Percentiles rank a stretch among this genome's conserved stretches.
Evolutionary conservation across 2,888 invertebrate genomes (phyloP).

Genomic region (Ferdinandea cuprea): DNA sequence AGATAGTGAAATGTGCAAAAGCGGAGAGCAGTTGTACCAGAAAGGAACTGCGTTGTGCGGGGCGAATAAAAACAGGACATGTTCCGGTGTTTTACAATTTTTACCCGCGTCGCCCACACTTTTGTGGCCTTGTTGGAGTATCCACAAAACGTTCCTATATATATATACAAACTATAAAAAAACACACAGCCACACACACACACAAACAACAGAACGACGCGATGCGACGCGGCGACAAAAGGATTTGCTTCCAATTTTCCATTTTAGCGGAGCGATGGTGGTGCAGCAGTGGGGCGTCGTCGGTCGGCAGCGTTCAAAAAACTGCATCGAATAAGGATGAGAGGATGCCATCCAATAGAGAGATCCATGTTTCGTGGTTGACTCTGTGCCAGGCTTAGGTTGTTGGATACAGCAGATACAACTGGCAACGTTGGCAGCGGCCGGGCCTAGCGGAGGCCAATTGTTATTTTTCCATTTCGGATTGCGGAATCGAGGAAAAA

Average conservation of each 20-base stretch:
- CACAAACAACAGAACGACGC: conserved; percentile 6
- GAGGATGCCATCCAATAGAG: conserved; percentile 63
- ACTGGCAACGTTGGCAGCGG: conserved; percentile 54
- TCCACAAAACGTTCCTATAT: conserved; percentile 10
- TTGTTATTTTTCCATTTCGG: conserved; percentile 75
- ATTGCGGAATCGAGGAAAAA: conserved; percentile 74
- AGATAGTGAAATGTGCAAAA: not conserved
- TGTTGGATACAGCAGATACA: conserved; percentile 59
- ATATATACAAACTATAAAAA: not conserved
- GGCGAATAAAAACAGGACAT: conserved; percentile 65
- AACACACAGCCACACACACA: conserved; percentile 8
- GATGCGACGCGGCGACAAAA: conserved; percentile 54
- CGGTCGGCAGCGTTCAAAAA: conserved; percentile 50
- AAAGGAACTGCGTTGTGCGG: not conserved
- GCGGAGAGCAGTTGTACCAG: no score
- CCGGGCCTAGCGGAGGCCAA: conserved; percentile 73
- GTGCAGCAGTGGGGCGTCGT: no score
- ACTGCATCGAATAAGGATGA: conserved; percentile 46
- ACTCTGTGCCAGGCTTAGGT: conserved; percentile 72
- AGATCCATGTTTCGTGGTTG: conserved; percentile 73
- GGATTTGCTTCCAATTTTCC: conserved; percentile 72
- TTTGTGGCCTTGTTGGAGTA: conserved; percentile 66
- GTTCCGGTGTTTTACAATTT: conserved; percentile 73
- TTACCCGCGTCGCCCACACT: conserved; percentile 46
- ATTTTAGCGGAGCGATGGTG: conserved; percentile 52